Percentiles rank a stretch among this genome's conserved stretches.
phyloP scores from a whole-genome alignment of 2,113 vertebrate genomes.

The Columba janthina region DNA sequence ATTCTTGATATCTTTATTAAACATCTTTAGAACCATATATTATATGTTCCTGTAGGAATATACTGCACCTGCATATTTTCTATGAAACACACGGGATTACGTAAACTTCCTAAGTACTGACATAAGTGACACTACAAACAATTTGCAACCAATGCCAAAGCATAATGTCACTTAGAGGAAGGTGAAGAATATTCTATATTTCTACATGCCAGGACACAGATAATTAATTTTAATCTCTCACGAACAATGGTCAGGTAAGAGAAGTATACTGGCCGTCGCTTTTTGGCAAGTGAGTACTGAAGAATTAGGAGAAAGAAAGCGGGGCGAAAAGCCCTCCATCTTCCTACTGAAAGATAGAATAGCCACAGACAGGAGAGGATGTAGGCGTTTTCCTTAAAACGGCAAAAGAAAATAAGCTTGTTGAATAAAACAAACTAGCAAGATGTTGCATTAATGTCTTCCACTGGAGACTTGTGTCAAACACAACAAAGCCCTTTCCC shows the following conservation, averaged over 20 bases:
- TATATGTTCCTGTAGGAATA: background rate
- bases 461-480: background rate
- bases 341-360: background rate
- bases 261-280: background rate
- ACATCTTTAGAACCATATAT: background rate
- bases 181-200: background rate
- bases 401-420: background rate
- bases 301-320: slow-evolving; percentile 3
- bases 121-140: background rate
- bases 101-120: background rate
- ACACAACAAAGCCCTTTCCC: background rate
- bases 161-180: background rate
- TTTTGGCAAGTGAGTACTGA: slow-evolving; percentile 25
- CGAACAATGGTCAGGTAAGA: background rate
- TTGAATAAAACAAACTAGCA: background rate
- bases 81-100: background rate
- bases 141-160: background rate
- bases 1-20: background rate
- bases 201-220: slow-evolving; percentile 11
- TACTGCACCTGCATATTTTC: background rate
- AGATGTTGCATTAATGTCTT: background rate
- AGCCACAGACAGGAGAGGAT: background rate
- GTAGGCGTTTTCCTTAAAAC: slow-evolving; percentile 7
- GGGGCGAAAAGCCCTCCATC: background rate
- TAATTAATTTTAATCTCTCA: slow-evolving; percentile 30